These are phyloP conservation scores for Plagiodera versicolora DNA, from an alignment of 2,888 invertebrate genomes.

Conservation along the genomic window DNA sequence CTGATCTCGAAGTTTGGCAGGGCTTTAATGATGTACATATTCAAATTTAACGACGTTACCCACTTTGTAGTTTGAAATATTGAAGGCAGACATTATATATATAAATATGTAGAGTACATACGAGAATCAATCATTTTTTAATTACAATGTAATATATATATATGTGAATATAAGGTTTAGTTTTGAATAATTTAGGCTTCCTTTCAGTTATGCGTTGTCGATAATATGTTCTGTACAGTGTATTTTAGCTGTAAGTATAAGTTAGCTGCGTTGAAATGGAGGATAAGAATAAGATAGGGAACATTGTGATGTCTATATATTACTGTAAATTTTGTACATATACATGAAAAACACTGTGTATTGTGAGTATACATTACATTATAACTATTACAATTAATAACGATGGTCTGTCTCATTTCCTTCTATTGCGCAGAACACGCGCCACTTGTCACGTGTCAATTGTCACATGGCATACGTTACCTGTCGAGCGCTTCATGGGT, in stretches of 20 bases:
- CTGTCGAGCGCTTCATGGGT: no score
- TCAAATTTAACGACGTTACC: slow-evolving; percentile 52
- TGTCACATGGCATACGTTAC: no score
- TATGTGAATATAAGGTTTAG: slow-evolving; percentile 54
- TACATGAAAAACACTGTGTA: slow-evolving; percentile 57
- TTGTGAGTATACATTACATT: slow-evolving; percentile 57
- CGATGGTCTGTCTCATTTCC: slow-evolving; percentile 7
- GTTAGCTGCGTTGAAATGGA: slow-evolving; percentile 53
- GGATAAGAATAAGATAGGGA: slow-evolving; percentile 57
- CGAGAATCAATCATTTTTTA: slow-evolving; percentile 53
- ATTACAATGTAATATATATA: slow-evolving; percentile 55
- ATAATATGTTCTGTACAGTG: slow-evolving; percentile 56
- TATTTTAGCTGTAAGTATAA: slow-evolving; percentile 55
- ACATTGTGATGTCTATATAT: slow-evolving; percentile 59
- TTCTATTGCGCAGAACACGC: no score
- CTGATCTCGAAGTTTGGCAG: slow-evolving; percentile 38
- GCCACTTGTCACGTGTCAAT: no score
- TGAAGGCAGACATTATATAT: slow-evolving; percentile 52
- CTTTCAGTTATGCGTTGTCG: slow-evolving; percentile 50
- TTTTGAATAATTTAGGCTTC: slow-evolving; percentile 50
- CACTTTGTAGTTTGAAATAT: slow-evolving; percentile 54
- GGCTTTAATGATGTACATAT: slow-evolving; percentile 43
- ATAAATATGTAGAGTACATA: slow-evolving; percentile 54
- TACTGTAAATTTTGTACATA: slow-evolving; percentile 60
- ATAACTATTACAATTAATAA: slow-evolving; percentile 52